Base-by-base conservation (phyloP, 2,888 invertebrate species). In the Xylota sylvarum region DNA sequence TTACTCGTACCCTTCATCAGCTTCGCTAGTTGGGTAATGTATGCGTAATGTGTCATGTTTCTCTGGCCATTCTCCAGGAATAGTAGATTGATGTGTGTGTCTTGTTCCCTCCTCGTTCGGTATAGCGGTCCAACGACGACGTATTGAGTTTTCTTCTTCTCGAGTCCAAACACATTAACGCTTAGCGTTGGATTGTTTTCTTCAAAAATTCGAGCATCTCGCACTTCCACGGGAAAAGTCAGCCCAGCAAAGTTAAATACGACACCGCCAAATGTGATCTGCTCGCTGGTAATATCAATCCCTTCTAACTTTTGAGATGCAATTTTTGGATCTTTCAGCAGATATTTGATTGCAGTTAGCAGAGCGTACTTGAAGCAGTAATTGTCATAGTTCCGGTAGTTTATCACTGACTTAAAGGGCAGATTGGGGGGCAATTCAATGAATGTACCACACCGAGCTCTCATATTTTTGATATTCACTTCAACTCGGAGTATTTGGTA, bases 301-400 rank as follows among this genome's bases (percentile, higher is more conserved):
- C 23, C n/a, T 3, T 40, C 37, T 0, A 60, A 0, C 40, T n/a
- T 40, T 4, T 4, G 12, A 5, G 60, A 37, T 10, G 14, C 43
- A 6, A 40, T 7, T 9, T 14, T 27, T 0, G 55, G 14, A 6
- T 55, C 14, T 7, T 43, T 62, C 9, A 9, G n/a, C 5, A 40
- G 10, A 10, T 40, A 35, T 9, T 37, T 12, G 10, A 14, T 37
- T 10, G 27, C 67, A 10, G 14, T 27, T n/a, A 70, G n/a, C 2
- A 70, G 9, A 0, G 69, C 56, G 30, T 56, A 70, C 19, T 56
- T 56, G 9, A 70, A 70, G 14, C 30, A 56, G 35, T 46, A 56
- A 12, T 46, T 43, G 19, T 70, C 43, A 7, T 70, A 1, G 32
- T 30, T 70, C 0, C 9, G 17, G 5, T 32, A 43, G 30, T 70